Conservation (phyloP, 2,888 invertebrate genomes). For the Dromius quadrimaculatus region DNA sequence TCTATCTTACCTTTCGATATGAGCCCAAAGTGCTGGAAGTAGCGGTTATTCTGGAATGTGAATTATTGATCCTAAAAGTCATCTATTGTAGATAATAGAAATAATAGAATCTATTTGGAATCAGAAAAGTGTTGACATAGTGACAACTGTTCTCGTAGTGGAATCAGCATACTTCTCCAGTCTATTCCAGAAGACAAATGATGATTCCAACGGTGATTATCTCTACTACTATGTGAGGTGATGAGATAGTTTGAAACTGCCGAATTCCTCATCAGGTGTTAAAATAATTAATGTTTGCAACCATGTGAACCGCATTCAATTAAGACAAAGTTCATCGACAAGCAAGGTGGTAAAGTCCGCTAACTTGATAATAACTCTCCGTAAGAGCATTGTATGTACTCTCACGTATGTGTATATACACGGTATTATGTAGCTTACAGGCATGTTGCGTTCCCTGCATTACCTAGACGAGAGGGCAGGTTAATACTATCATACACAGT, state of each 20-base stretch:
- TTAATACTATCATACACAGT: constrained; percentile 43
- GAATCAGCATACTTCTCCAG: no score
- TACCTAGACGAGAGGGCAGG: constrained; percentile 38
- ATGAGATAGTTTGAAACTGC: constrained; percentile 6
- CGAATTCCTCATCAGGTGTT: constrained; percentile 1
- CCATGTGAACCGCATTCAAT: constrained; percentile 11
- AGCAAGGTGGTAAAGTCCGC: constrained; percentile 27
- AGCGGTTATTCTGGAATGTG: no score
- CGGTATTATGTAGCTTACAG: constrained; percentile 35
- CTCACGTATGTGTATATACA: constrained; percentile 9
- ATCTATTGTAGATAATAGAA: no score
- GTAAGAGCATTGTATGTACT: constrained; percentile 27
- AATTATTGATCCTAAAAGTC: no score
- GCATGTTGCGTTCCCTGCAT: constrained; percentile 27
- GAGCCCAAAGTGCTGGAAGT: no score
- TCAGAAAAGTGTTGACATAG: no score
- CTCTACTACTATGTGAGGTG: no score
- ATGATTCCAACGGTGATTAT: no score
- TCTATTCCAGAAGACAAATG: no score
- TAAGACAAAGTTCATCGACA: constrained; percentile 25
- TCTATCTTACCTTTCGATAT: no score
- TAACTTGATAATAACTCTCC: constrained; percentile 33
- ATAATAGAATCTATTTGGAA: no score
- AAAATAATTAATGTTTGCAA: constrained; percentile 25
- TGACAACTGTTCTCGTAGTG: no score